phyloP scores from a whole-genome alignment of 2,888 invertebrate species.

The Aspidiotus destructor region DNA sequence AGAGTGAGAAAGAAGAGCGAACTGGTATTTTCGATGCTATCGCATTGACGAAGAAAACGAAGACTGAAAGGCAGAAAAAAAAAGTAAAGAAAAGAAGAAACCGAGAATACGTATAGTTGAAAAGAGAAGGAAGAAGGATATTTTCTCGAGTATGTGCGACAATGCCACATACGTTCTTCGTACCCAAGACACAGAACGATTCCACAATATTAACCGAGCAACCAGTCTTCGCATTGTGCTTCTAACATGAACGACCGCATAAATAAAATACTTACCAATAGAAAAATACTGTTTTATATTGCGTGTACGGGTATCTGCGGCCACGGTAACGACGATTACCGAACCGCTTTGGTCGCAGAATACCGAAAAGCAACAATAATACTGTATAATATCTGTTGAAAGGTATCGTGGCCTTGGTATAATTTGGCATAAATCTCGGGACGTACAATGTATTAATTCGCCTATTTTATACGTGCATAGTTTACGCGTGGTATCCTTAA shows the following conservation, averaged over 20 bases:
- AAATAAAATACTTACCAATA: conserved; percentile 12
- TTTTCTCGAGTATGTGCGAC: conserved; percentile 11
- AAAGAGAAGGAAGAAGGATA: not conserved
- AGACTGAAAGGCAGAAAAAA: conserved; percentile 1
- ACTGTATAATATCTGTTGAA: too few species aligned
- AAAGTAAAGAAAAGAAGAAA: conserved; percentile 2
- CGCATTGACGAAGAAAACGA: not conserved
- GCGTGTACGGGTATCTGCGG: too few species aligned
- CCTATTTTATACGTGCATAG: too few species aligned
- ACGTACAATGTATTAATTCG: too few species aligned
- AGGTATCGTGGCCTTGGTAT: too few species aligned
- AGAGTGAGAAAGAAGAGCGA: conserved; percentile 9
- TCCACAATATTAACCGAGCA: conserved; percentile 9
- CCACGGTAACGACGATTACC: too few species aligned
- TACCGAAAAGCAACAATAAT: too few species aligned
- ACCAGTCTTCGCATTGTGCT: conserved; percentile 15
- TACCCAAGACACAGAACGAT: not conserved
- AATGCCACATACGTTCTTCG: conserved; percentile 11
- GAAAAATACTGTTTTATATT: not conserved
- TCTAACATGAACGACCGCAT: conserved; percentile 13
- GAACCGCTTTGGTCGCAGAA: too few species aligned
- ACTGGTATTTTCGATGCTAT: conserved; percentile 4
- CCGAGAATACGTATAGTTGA: not conserved
- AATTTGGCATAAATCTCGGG: too few species aligned
- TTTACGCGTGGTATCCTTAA: too few species aligned